A percentile compares a stretch with the other conserved stretches of the same genome.
Evolutionary conservation across 1,140 invertebrate species (phyloP).

Genomic region (Hycleus phaleratus): DNA sequence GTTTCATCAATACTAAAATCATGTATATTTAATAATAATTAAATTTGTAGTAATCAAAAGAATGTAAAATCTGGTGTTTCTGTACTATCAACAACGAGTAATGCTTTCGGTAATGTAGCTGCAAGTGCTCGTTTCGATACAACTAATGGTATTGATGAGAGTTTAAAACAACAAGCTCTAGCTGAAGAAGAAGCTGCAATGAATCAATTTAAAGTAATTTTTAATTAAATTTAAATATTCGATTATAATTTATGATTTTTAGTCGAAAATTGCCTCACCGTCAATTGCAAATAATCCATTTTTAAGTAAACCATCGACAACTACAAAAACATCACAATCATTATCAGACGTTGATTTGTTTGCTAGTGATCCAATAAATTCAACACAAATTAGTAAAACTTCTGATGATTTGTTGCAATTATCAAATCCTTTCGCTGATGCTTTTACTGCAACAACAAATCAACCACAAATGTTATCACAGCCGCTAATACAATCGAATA

Average conservation of each 20-base stretch:
- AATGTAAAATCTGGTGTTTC: conserved; percentile 85
- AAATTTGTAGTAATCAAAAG: conserved; percentile 49
- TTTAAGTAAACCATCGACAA: conserved; percentile 50
- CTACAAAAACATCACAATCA: conserved; percentile 28
- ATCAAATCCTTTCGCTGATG: conserved; percentile 29
- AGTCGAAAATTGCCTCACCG: conserved; percentile 48
- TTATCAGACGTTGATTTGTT: conserved; percentile 86
- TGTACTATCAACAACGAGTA: conserved; percentile 78
- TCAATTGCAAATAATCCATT: conserved; percentile 69
- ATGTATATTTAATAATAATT: too few species aligned
- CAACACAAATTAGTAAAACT: too few species aligned
- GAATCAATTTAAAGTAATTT: conserved; percentile 88
- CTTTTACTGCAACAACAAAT: conserved; percentile 26
- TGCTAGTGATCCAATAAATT: too few species aligned
- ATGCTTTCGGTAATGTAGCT: conserved; percentile 70
- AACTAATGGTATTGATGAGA: conserved; percentile 75
- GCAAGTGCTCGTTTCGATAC: conserved; percentile 63
- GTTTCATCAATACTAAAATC: too few species aligned
- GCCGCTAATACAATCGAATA: conserved; percentile 36
- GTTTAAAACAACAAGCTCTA: conserved; percentile 75
- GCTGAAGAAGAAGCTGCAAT: conserved; percentile 92
- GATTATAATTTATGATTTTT: conserved; percentile 37
- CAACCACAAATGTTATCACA: conserved; percentile 36
- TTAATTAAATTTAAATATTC: conserved; percentile 41
- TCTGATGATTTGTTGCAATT: conserved; percentile 8